Evolutionary conservation across 2,113 vertebrate genomes (phyloP), one percentile per base, ranked within the genome.

Genomic region (Motacilla alba): DNA sequence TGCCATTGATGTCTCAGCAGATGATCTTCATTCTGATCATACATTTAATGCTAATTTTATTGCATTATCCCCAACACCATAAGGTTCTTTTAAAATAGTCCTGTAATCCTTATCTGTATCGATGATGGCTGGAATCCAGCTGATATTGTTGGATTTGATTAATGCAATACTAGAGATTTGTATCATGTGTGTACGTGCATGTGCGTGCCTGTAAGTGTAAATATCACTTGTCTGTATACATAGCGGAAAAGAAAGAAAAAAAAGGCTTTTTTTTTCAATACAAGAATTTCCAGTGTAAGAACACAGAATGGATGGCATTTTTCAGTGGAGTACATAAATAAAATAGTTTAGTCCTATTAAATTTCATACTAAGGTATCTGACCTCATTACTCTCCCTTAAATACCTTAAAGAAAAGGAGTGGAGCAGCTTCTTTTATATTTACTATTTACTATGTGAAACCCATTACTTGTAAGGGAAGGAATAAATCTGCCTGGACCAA

Each of bases 171-270:
- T 60, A 55, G 37, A 47, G 33, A 23, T 81, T 37, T 66, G 21
- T 50, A 13, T 41, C 19, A 21, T 19, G 11, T 49, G 13, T 64
- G 15, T 79, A 19, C 1, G 0, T 39, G 28, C 1, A 0, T 55
- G 21, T 37, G 27, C 10, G 24, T 44, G 35, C 9, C 26, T 68
- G 12, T 70, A 43, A 67, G 13, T 19, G 30, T 13, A 24, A 23
- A 46, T 39, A 15, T 20, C 30, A 0, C 7, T 50, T 89, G 20
- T 41, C 13, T 19, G 12, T 4, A 35, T 10, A 14, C 3, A 33
- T 0, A 64, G 3, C 33, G 19, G 31, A 73, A 74, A 39, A 24
- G 9, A 24, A 30, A 9, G 15, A 35, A 23, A 27, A 31, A 17
- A 28, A 30, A 41, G 11, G 7, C 22, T 50, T 41, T 83, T 79